These are phyloP conservation scores for Paralichthys olivaceus DNA, from an alignment of 2,113 vertebrate species.

Conservation along the genomic window DNA sequence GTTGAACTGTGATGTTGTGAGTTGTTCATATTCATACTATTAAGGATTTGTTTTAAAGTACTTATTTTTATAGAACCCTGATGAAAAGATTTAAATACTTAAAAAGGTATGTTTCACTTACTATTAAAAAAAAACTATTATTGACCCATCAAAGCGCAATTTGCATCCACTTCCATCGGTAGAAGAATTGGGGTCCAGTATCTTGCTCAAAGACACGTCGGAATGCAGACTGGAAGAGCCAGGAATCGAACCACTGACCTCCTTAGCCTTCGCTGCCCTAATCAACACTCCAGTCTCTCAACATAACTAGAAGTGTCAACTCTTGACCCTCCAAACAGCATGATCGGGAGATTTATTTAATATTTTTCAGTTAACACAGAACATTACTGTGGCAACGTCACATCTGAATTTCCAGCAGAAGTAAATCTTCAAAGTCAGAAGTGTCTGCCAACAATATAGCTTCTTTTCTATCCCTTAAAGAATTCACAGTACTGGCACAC, in stretches of 20 bases:
- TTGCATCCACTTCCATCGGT: no score
- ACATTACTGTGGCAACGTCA: neutral
- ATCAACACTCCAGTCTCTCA: neutral
- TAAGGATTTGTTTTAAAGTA: no score
- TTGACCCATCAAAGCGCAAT: no score
- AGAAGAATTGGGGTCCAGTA: no score
- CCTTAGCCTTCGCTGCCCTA: neutral
- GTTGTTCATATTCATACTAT: constrained; percentile 2
- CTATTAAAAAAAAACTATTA: no score
- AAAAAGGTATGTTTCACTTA: neutral
- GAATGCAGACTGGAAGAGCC: neutral
- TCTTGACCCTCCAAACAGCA: neutral
- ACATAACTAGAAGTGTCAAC: neutral
- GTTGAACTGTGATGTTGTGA: neutral
- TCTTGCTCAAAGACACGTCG: neutral
- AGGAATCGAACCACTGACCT: neutral
- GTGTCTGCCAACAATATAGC: neutral
- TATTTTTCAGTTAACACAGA: neutral
- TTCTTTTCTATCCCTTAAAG: constrained; percentile 9
- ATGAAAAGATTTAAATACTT: neutral
- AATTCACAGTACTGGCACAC: constrained; percentile 40
- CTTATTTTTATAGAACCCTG: neutral
- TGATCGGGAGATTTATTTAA: constrained; percentile 5
- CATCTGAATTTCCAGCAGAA: neutral
- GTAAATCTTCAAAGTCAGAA: constrained; percentile 34